Base-by-base conservation (phyloP, 2,797 vertebrate species). In the Sebastes variabilis region DNA sequence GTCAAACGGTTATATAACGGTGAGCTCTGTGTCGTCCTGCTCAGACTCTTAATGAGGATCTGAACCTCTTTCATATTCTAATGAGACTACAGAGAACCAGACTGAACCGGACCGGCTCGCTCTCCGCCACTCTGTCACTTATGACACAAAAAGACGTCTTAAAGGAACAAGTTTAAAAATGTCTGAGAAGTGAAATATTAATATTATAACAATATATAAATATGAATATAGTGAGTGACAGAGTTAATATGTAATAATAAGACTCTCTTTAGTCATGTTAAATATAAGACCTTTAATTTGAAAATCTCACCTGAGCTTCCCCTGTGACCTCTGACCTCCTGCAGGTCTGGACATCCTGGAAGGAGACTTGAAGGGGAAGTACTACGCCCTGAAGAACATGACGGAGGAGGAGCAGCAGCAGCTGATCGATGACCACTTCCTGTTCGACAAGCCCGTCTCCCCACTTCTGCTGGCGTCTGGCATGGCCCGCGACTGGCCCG, bases 371-470 rank as follows among this genome's bases (percentile, higher is more conserved):
- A 97, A 97, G 65, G 98, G 98, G 38, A 97, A 94, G 82, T 99
- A 98, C 91, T 99, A 97, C 34, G 96, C 98, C 65, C 91, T 98
- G 92, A 97, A 97, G 92, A 96, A 96, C 93, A 98, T 99, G 98
- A 97, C 97, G 0, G 97, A 99, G 3, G 96, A 96, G 4, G 97
- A 98, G 86, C 97, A 99, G 91, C 97, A 98, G 93, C 97, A 98
- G 94, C 96, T 99, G 66, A 99, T 99, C 32, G 98, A 99, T 88
- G 98, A 99, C 92, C 98, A 99, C 93, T 99, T 99, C 94, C 95
- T 99, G 86, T 99, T 99, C 27, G 98, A 99, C 91, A 99, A 99
- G 87, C 98, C 98, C 0, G 96, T 99, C 22, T 99, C 97, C 83
- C 98, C 98, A 0, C 84, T 93, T 80, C 95, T 99, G 54, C 93